These are phyloP conservation scores for Mareca penelope DNA, from an alignment of 2,797 vertebrate genomes.

Conservation along the genomic window DNA sequence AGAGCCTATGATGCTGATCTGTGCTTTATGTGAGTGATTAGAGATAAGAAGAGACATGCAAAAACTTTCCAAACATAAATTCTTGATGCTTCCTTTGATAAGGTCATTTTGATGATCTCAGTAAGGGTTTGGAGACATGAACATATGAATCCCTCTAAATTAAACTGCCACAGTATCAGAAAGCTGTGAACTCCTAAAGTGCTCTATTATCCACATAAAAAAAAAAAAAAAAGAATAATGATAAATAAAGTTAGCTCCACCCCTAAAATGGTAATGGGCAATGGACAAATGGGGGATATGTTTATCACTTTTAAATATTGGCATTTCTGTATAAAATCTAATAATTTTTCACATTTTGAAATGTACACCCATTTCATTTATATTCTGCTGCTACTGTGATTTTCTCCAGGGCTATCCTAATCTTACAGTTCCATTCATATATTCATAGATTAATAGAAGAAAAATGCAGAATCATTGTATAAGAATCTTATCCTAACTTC, in stretches of 20 bases:
- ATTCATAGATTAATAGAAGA: not conserved
- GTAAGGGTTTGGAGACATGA: not conserved
- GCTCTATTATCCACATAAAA: not conserved
- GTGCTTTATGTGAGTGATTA: not conserved
- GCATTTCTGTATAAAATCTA: not conserved
- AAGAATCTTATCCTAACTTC: not conserved
- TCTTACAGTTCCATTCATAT: not conserved
- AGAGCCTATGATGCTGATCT: not conserved
- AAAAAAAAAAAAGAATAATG: not conserved
- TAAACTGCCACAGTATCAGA: not conserved
- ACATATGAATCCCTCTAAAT: not conserved
- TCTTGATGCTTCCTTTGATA: not conserved
- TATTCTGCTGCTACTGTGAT: not conserved
- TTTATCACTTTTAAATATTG: not conserved
- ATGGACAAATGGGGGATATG: accelerated
- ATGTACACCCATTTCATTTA: not conserved
- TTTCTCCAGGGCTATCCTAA: not conserved
- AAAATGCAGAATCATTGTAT: not conserved
- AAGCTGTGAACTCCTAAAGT: not conserved
- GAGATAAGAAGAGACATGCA: not conserved
- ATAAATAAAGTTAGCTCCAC: not conserved
- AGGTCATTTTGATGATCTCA: slow-evolving; percentile 2
- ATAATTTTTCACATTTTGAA: not conserved
- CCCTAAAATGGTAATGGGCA: not conserved
- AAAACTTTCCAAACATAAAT: slow-evolving; percentile 27